Percentiles rank a stretch among this genome's conserved stretches.
These are phyloP conservation scores for Aphidoletes aphidimyza DNA, from an alignment of 2,888 invertebrate species.

Conservation along the genomic window DNA sequence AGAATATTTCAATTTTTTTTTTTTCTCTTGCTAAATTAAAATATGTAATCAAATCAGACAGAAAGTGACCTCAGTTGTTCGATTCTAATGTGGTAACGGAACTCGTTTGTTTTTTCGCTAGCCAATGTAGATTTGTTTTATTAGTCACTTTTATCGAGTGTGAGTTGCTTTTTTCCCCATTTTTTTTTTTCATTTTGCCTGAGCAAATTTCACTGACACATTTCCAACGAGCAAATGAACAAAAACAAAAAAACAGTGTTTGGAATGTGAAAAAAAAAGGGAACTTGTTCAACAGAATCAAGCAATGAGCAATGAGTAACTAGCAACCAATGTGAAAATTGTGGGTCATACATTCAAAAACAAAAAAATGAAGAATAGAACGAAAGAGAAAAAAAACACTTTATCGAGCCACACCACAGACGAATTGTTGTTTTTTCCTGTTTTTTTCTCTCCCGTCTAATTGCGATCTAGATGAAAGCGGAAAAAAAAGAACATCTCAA, in stretches of 20 bases:
- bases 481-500: background rate
- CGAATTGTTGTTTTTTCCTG: background rate
- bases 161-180: too few relatives aligned
- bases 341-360: background rate
- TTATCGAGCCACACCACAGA: background rate
- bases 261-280: too few relatives aligned
- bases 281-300: too few relatives aligned
- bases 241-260: too few relatives aligned
- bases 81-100: slow-evolving; percentile 23
- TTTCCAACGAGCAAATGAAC: background rate
- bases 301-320: background rate
- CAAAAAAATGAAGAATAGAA: background rate
- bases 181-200: too few relatives aligned
- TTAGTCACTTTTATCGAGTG: too few relatives aligned
- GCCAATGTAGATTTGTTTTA: too few relatives aligned
- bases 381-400: background rate
- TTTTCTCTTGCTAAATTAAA: background rate
- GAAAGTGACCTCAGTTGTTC: background rate
- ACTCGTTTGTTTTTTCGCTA: too few relatives aligned
- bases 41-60: background rate
- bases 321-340: background rate
- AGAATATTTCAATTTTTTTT: background rate
- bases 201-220: slow-evolving; percentile 30
- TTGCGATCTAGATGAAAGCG: slow-evolving; percentile 13
- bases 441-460: background rate